These are phyloP conservation scores for Oxygymnocypris stewartii DNA, from an alignment of 2,113 vertebrate genomes.

Conservation along the genomic window DNA sequence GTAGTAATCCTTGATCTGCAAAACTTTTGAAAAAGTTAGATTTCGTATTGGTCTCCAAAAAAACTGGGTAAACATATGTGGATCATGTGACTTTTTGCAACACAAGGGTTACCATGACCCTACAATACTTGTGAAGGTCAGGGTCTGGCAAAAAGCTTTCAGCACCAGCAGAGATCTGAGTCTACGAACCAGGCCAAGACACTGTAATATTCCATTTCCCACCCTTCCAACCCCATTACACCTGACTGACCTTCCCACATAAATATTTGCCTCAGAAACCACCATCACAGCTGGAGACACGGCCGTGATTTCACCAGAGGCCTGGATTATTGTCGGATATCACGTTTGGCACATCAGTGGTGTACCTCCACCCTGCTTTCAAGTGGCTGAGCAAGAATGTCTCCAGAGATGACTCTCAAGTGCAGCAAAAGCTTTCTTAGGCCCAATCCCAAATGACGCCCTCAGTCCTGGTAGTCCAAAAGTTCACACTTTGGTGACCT, in stretches of 20 bases:
- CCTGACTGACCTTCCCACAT: constrained; percentile 45
- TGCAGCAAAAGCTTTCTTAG: constrained; percentile 23
- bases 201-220: constrained; percentile 28
- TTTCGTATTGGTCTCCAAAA: background rate
- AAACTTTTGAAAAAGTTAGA: background rate
- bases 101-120: background rate
- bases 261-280: constrained; percentile 51
- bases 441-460: background rate
- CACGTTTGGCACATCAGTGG: constrained; percentile 27
- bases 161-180: constrained; percentile 6
- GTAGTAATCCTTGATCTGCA: background rate
- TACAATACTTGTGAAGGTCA: constrained; percentile 5
- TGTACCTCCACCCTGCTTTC: constrained; percentile 23
- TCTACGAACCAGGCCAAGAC: constrained; percentile 15
- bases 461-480: background rate
- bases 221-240: constrained; percentile 34
- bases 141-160: constrained; percentile 22
- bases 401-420: constrained; percentile 30
- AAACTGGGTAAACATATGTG: background rate
- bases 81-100: background rate
- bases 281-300: constrained; percentile 43
- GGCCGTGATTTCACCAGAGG: constrained; percentile 27
- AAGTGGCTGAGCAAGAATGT: constrained; percentile 17
- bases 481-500: constrained; percentile 10
- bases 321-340: constrained; percentile 35